phyloP scores from a whole-genome alignment of 2,113 vertebrate genomes.

The Pseudolaguvia tuberculata region DNA sequence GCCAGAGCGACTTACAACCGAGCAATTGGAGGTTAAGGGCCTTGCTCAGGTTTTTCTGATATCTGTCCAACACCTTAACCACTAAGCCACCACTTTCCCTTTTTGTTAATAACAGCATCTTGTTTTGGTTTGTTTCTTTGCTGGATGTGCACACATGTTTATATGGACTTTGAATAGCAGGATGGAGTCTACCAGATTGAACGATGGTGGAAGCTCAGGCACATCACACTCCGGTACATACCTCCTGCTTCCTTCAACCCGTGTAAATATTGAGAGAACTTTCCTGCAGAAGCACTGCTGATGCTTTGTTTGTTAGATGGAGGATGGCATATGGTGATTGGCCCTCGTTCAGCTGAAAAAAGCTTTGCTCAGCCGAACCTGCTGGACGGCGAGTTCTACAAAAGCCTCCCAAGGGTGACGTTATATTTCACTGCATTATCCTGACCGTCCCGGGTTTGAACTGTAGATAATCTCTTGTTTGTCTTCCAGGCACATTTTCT shows the following conservation, averaged over 20 bases:
- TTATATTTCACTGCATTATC: slow-evolving; percentile 7
- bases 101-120: slow-evolving; percentile 10
- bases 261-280: neutral
- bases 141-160: neutral
- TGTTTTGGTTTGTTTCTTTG: neutral
- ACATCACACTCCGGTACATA: neutral
- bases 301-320: slow-evolving; percentile 18
- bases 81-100: no score
- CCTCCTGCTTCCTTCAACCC: neutral
- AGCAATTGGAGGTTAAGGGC: no score
- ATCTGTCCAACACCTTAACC: no score
- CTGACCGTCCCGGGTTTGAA: neutral
- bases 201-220: slow-evolving; percentile 23
- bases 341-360: slow-evolving; percentile 31
- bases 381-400: slow-evolving; percentile 17
- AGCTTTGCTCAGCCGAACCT: slow-evolving; percentile 8
- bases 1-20: no score
- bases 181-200: slow-evolving; percentile 37
- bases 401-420: slow-evolving; percentile 44
- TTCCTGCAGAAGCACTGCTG: neutral
- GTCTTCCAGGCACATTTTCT: slow-evolving; percentile 39
- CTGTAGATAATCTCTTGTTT: neutral
- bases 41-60: no score
- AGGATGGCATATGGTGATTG: slow-evolving; percentile 42
- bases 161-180: slow-evolving; percentile 14